Conservation (phyloP, 2,888 invertebrate genomes). For the Eupithecia centaureata region DNA sequence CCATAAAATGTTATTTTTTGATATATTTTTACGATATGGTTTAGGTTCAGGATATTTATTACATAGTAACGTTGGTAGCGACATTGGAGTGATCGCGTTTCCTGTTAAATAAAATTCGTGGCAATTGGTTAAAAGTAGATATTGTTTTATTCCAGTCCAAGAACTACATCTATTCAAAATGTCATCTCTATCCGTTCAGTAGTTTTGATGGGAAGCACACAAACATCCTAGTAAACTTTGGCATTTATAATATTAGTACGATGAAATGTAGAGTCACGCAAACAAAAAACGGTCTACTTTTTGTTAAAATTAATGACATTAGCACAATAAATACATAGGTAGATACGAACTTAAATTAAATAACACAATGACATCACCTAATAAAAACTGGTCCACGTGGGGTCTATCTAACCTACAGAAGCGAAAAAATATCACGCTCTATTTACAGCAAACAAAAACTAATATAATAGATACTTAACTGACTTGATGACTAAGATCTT, state of each 20-base stretch:
- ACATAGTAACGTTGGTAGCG: neutral
- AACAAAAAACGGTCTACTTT: conserved; percentile 16
- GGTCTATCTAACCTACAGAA: conserved; percentile 23
- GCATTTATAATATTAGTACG: neutral
- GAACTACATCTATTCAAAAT: no score
- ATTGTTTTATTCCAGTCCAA: no score
- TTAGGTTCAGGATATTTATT: neutral
- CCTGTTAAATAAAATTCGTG: no score
- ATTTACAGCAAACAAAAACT: conserved; percentile 2
- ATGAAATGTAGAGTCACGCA: neutral
- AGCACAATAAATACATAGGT: conserved; percentile 33
- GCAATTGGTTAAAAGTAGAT: no score
- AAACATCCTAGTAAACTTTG: neutral
- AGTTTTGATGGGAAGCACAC: no score
- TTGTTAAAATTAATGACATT: conserved; percentile 38
- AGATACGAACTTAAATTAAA: conserved; percentile 37
- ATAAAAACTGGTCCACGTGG: conserved; percentile 32
- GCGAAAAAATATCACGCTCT: conserved; percentile 26
- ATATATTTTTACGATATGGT: neutral
- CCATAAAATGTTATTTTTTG: conserved; percentile 5
- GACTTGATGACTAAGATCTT: neutral
- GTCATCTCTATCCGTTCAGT: no score
- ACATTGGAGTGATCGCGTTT: no score
- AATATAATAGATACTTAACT: neutral
- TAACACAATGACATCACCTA: conserved; percentile 37